Percentiles rank a stretch among this genome's conserved stretches.
Evolutionary conservation across 2,113 vertebrate species (phyloP).

Genomic region (Microcebus lehilahytsara): DNA sequence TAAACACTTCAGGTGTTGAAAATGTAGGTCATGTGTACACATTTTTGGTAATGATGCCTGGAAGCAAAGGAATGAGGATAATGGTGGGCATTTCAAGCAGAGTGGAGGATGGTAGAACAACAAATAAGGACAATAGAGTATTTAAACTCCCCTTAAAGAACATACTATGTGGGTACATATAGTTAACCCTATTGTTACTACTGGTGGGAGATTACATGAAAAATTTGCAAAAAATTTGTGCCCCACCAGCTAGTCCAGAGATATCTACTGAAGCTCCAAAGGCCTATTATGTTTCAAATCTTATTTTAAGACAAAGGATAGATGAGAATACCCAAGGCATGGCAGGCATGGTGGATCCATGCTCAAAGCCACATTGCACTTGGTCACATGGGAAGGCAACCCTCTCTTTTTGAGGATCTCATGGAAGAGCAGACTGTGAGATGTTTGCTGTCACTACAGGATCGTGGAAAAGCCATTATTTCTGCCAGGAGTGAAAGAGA

Average conservation of each 20-base stretch:
- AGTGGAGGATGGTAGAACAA: neutral
- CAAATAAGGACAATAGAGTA: neutral
- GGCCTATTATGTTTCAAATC: neutral
- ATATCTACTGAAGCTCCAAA: neutral
- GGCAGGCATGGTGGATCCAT: fast-evolving
- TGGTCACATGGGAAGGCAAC: neutral
- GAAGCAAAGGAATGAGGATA: neutral
- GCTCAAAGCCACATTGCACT: fast-evolving
- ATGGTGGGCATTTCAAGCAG: neutral
- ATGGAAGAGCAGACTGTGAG: neutral
- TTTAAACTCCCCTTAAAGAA: neutral
- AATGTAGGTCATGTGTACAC: neutral
- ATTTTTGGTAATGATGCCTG: neutral
- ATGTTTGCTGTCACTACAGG: neutral
- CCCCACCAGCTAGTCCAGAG: neutral
- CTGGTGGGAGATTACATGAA: neutral
- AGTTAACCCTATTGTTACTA: neutral
- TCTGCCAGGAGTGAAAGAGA: neutral
- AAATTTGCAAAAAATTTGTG: neutral
- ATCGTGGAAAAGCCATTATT: neutral
- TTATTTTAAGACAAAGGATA: neutral
- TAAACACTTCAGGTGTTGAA: neutral
- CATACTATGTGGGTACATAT: too few relatives aligned
- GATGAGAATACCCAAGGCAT: neutral
- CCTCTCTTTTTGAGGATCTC: neutral